A percentile compares a stretch with the other conserved stretches of the same genome.
Evolutionary conservation across 2,797 vertebrate species (phyloP).

Genomic region (Lindbergichthys nudifrons): DNA sequence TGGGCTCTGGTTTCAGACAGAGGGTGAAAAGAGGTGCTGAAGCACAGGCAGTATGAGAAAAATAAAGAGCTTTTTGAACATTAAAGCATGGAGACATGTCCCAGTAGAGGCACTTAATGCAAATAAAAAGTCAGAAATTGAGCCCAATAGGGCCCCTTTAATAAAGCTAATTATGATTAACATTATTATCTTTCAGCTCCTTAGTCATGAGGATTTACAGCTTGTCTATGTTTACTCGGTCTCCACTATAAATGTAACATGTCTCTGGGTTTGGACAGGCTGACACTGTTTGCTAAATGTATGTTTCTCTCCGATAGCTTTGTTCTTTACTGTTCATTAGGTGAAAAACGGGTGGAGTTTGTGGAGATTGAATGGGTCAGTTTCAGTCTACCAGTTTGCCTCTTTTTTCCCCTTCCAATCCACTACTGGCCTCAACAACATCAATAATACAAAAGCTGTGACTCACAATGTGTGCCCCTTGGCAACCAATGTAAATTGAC

Average conservation of each 20-base stretch:
- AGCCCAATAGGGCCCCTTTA: not conserved
- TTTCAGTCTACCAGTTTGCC: conserved; percentile 32
- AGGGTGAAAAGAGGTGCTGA: too few relatives aligned
- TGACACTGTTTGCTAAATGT: not conserved
- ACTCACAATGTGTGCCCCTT: conserved; percentile 25
- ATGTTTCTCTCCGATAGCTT: not conserved
- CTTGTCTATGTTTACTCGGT: not conserved
- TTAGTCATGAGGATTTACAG: too few relatives aligned
- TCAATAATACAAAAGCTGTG: conserved; percentile 57
- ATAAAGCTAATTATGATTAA: not conserved
- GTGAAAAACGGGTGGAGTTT: conserved; percentile 1
- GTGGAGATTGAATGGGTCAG: conserved; percentile 1
- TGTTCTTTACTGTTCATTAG: not conserved
- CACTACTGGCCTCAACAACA: conserved; percentile 25
- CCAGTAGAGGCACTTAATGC: too few relatives aligned
- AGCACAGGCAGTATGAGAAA: too few relatives aligned
- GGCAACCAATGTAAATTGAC: conserved; percentile 51
- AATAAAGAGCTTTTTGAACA: too few relatives aligned
- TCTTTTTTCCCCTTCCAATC: not conserved
- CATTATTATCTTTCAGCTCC: not conserved
- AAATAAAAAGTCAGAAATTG: too few relatives aligned
- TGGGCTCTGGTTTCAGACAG: too few relatives aligned
- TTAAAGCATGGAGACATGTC: too few relatives aligned
- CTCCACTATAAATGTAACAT: not conserved
- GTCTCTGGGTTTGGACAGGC: not conserved